phyloP scores from a whole-genome alignment of 30 jellyfish, hydroid and myxozoan genomes.

The Cassiopea xamachana region DNA sequence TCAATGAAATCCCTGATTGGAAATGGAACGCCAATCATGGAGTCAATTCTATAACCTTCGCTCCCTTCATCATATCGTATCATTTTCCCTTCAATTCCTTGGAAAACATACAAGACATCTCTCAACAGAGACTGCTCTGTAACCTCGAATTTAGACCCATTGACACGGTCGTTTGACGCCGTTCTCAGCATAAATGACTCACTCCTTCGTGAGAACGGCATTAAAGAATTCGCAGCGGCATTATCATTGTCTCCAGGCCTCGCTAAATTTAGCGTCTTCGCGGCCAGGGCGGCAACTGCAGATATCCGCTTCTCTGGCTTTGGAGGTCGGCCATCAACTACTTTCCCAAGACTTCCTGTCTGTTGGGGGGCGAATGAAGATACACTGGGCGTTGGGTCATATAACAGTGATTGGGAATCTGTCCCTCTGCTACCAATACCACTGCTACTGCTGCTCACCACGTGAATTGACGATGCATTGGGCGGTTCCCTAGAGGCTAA shows the following conservation, averaged over 20 bases:
- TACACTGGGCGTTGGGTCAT: constrained; percentile 87
- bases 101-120: constrained; percentile 93
- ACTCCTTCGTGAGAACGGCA: constrained; percentile 69
- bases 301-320: constrained; percentile 78
- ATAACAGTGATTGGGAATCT: constrained; percentile 35
- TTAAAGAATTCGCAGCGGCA: constrained; percentile 31
- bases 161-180: constrained; percentile 73
- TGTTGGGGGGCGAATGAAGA: constrained; percentile 83
- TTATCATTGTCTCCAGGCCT: constrained; percentile 39
- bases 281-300: constrained; percentile 96
- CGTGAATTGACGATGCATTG: constrained; percentile 53
- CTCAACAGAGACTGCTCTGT: constrained; percentile 90
- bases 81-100: constrained; percentile 97
- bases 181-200: constrained; percentile 68
- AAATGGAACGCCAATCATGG: constrained; percentile 90
- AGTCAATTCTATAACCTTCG: constrained; percentile 84
- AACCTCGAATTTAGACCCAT: constrained; percentile 87
- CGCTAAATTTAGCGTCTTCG: constrained; percentile 77
- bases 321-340: constrained; percentile 54
- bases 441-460: constrained; percentile 77
- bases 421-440: constrained; percentile 91
- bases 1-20: constrained; percentile 94
- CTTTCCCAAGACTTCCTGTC: constrained; percentile 14
- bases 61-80: constrained; percentile 85
- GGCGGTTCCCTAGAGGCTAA: constrained; percentile 37